Percentiles rank a stretch among this genome's conserved stretches.
Conservation (phyloP, 2,797 vertebrate genomes). For the Lagocephalus sceleratus region DNA sequence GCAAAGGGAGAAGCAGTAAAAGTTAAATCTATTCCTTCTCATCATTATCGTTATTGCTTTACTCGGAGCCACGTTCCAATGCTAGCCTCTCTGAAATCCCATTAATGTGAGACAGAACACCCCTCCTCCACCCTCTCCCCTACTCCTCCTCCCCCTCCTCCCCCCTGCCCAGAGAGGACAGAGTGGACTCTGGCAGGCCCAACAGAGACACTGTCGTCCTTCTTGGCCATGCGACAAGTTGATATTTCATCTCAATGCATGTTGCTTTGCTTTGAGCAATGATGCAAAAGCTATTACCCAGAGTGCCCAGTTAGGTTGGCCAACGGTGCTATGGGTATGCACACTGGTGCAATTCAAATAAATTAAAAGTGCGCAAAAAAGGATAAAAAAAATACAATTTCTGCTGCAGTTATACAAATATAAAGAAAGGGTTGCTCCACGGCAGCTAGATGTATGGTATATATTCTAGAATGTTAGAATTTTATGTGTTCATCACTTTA, state of each 20-base stretch:
- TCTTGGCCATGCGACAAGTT: constrained; percentile 71
- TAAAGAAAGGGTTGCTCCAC: constrained; percentile 5
- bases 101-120: constrained; percentile 38
- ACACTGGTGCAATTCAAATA: constrained; percentile 59
- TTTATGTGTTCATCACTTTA: no score
- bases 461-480: no score
- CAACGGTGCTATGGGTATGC: constrained; percentile 33
- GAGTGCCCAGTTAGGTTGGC: constrained; percentile 67
- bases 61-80: constrained; percentile 38
- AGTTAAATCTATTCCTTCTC: no score
- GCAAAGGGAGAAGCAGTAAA: no score
- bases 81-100: constrained; percentile 52
- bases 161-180: constrained; percentile 24
- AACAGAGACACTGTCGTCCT: constrained; percentile 62
- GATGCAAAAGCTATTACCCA: constrained; percentile 76
- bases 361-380: constrained; percentile 58
- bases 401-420: constrained; percentile 38
- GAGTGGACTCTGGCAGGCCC: constrained; percentile 55
- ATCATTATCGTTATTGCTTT: constrained; percentile 18
- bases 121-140: no score
- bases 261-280: constrained; percentile 53
- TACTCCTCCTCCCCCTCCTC: no score
- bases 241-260: constrained; percentile 78
- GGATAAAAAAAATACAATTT: constrained; percentile 44
- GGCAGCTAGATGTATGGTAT: no score